A percentile compares a stretch with the other conserved stretches of the same genome.
Conservation (phyloP, 2,113 vertebrate species). For the Apistogramma diplotaenia region DNA sequence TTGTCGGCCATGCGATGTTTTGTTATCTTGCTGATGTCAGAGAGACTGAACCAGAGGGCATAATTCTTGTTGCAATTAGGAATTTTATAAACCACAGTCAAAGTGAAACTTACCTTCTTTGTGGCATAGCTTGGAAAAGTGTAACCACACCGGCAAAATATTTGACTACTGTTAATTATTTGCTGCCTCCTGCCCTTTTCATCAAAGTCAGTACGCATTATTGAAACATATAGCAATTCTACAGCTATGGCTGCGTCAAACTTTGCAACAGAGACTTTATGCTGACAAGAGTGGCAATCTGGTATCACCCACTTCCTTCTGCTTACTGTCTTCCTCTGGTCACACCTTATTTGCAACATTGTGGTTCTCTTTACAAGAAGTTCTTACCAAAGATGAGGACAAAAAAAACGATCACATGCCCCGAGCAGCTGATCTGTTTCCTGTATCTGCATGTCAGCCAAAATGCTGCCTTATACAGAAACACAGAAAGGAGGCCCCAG, state of each 20-base stretch:
- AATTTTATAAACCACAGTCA: neutral
- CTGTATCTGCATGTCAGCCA: constrained; percentile 73
- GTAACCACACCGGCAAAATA: neutral
- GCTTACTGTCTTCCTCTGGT: constrained; percentile 65
- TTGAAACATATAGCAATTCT: neutral
- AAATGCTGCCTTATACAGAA: constrained; percentile 70
- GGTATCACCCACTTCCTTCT: constrained; percentile 74
- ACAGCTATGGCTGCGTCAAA: constrained; percentile 1
- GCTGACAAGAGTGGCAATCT: constrained; percentile 61
- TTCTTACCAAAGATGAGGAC: constrained; percentile 71
- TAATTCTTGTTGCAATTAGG: neutral
- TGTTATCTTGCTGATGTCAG: neutral
- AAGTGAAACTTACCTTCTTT: neutral
- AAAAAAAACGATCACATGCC: constrained; percentile 66
- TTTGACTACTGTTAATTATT: neutral
- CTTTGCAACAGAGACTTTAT: constrained; percentile 67
- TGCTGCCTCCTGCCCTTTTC: constrained; percentile 15
- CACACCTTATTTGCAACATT: constrained; percentile 70
- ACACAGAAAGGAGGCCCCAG: constrained; percentile 43
- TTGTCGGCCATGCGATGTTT: neutral
- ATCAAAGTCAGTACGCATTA: neutral
- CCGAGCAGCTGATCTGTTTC: constrained; percentile 76
- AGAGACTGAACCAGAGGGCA: neutral
- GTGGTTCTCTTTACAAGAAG: constrained; percentile 77
- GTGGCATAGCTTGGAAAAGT: neutral